Conservation (phyloP, 1,140 invertebrate genomes). For the Zeugodacus cucurbitae region DNA sequence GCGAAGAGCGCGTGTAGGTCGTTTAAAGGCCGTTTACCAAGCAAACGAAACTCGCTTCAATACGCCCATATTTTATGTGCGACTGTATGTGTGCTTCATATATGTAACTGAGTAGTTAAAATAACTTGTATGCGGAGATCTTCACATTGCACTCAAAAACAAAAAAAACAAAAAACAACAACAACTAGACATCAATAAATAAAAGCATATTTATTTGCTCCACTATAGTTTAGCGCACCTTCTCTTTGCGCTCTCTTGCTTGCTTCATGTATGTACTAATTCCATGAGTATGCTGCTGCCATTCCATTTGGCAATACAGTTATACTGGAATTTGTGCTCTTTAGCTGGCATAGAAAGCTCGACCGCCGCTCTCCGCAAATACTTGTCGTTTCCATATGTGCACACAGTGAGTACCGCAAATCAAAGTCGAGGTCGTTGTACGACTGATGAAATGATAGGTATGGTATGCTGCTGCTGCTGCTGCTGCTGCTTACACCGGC, state of each 20-base stretch:
- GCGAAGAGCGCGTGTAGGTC: conserved; percentile 56
- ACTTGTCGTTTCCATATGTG: neutral
- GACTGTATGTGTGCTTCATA: neutral
- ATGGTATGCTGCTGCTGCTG: conserved; percentile 13
- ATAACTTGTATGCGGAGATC: neutral
- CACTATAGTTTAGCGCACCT: neutral
- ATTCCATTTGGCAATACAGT: neutral
- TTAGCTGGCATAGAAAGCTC: neutral
- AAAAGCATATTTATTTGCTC: neutral
- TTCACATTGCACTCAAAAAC: neutral
- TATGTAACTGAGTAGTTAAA: neutral
- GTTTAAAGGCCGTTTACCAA: conserved; percentile 63
- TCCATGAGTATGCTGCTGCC: neutral
- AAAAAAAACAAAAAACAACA: neutral
- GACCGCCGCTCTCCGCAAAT: neutral
- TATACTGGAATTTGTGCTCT: neutral
- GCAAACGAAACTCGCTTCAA: neutral
- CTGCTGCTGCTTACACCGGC: neutral
- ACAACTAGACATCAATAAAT: neutral
- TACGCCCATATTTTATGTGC: conserved; percentile 19
- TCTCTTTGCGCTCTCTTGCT: neutral
- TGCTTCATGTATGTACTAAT: no score
- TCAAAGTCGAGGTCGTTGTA: conserved; percentile 66
- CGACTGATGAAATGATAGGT: conserved; percentile 64
- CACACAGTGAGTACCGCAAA: conserved; percentile 55